Evolutionary conservation across 1,140 invertebrate species (phyloP).

Genomic region (Hydropsyche tenuis): DNA sequence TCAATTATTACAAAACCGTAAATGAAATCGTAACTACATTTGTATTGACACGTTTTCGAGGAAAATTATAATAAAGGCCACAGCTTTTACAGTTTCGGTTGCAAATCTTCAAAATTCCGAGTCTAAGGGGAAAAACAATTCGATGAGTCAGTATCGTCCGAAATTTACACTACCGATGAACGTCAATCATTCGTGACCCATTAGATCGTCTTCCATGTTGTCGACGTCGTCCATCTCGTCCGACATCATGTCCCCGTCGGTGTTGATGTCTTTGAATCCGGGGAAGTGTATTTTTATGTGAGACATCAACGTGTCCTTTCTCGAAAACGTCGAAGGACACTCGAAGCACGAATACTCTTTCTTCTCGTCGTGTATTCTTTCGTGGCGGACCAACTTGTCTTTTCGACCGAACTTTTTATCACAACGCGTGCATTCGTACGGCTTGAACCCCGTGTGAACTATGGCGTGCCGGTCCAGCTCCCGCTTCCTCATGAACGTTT

Average conservation of each 20-base stretch:
- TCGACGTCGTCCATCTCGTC: slow-evolving; percentile 35
- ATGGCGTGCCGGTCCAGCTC: slow-evolving; percentile 69
- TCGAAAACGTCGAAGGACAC: slow-evolving; percentile 64
- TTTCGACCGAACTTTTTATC: slow-evolving; percentile 70
- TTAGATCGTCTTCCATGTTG: slow-evolving; percentile 35
- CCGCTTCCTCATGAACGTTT: slow-evolving; percentile 68
- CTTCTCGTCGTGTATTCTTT: slow-evolving; percentile 66
- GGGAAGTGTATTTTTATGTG: slow-evolving; percentile 65
- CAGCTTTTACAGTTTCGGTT: background rate
- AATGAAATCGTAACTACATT: too few relatives aligned
- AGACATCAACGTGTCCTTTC: slow-evolving; percentile 63
- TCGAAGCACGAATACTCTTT: slow-evolving; percentile 64
- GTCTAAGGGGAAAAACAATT: background rate
- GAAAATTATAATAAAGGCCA: slow-evolving; percentile 12
- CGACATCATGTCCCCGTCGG: slow-evolving; percentile 10
- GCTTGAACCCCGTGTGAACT: slow-evolving; percentile 67
- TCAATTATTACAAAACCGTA: too few relatives aligned
- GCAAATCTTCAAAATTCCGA: background rate
- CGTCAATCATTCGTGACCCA: background rate
- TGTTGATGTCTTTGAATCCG: slow-evolving; percentile 52
- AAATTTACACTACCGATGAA: background rate
- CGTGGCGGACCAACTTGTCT: slow-evolving; percentile 71
- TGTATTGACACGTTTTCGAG: too few relatives aligned
- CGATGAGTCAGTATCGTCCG: background rate
- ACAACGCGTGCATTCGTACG: slow-evolving; percentile 69